Evolutionary conservation across 2,113 vertebrate genomes (phyloP), one percentile per base, ranked within the genome.

Genomic region (Nanorana parkeri): DNA sequence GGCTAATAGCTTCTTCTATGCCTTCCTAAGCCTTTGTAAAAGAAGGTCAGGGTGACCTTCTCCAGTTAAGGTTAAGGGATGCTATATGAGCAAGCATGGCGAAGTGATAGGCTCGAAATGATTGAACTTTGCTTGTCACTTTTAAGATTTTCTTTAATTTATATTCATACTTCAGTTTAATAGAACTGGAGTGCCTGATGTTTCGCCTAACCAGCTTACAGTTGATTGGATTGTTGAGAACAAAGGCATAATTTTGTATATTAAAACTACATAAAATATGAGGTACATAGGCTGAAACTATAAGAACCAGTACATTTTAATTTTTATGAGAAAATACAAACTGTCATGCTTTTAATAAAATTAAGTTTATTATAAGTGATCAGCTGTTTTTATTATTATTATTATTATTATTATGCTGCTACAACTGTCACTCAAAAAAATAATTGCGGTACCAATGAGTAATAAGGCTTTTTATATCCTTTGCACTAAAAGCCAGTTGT

Each of bases 101-200:
- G 28, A 68, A 54, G 68, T 63, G 23, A 80, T 80, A 64, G 20
- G 56, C 67, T 63, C 72, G 36, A 72, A 63, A 28, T 80, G 55
- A 80, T 54, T 80, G 55, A 80, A 72, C 55, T 60, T 80, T 51
- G 5, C 54, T 80, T 80, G 68, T 80, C 56, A 80, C 56, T 52
- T 80, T 63, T 80, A 61, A 80, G 23, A 58, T 11, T 7, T 32
- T 47, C 32, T 80, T 72, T 64, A 72, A 80, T 71, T 80, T 80
- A 80, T 80, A 80, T 80, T 80, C 68, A 61, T 41, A 61, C 77
- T 68, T 78, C 20, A 58, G 51, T 78, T 78, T 68, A 78, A 78
- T 78, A 78, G 64, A 78, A 68, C 26, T 78, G 54, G 64, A 68
- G 61, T 19, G 51, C 32, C 26, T 54, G 65, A 78, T 36, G 29